Evolutionary conservation across 2,888 invertebrate genomes (phyloP), one percentile per base, ranked within the genome.

Genomic region (Portevinia maculata): DNA sequence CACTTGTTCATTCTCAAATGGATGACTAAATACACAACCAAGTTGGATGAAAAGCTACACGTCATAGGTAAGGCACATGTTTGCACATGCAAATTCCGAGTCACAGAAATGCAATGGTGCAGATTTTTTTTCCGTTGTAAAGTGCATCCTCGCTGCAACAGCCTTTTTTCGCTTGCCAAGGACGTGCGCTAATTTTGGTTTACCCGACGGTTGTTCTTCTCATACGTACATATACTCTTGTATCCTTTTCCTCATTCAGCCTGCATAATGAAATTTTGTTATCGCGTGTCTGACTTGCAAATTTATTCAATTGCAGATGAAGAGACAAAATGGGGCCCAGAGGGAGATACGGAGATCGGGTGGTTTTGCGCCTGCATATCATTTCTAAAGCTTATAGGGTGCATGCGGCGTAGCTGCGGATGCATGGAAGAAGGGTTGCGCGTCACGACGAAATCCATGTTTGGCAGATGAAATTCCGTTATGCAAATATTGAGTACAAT

Each of bases 261-360:
- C 19, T 17, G 44, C 44, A 83, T 79, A 46, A 74, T 79, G 60
- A 62, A 70, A 70, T 34, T 64, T 65, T 83, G 71, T 67, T 83
- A 78, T 83, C 83, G 71, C 83, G 78, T 78, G 83, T 83, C 83
- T 83, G 83, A 78, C 83, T 83, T 78, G 83, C 83, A 83, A 83
- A 78, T 83, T 83, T 78, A 78, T 78, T 76, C 64, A 59, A 78
- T 67, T 79, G 73, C 50, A 57, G 52, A 41, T 41, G 55, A 50
- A 48, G 52, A 37, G 67, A 41, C 34, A 13, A 9, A 13, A 46
- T 46, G 50, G 7, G 34, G 7, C n/a, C n/a, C 7, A 19, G 17
- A 15, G 13, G 17, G 17, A 8, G 55, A 8, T 17, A 4, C 28
- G 41, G 32, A 8, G n/a, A 34, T 13, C 48, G n/a, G n/a, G n/a